Evolutionary conservation across 2,797 vertebrate genomes (phyloP), one percentile per base, ranked within the genome.

Genomic region (Coregonus suidteri): DNA sequence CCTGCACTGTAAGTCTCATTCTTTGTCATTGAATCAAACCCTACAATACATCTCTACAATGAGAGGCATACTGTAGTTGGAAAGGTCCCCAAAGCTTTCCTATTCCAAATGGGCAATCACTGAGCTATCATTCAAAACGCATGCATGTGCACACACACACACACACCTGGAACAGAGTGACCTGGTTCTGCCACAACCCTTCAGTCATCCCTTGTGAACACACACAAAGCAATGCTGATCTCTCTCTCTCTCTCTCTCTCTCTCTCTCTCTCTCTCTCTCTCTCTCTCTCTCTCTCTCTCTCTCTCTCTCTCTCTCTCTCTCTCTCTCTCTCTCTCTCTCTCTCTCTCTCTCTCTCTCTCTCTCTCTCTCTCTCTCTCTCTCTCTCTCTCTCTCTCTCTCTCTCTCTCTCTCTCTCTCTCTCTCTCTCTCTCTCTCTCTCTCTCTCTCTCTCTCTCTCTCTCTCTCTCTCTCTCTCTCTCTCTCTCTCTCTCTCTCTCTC

Each of bases 171-270:
- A 92, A 92, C 89, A 90, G 85, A 90, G 85, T 92, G 91, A 92
- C 92, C 92, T 91, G 79, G 88, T 92, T 93, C 91, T 93, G 92
- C 92, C 92, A 93, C 77, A 92, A 92, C 78, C 84, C 85, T 89
- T 93, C 91, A 90, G 90, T 93, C 91, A 93, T 90, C 81, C 83
- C 68, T 78, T 37, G 35, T 82, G 74, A 68, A 25, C 59, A 47
- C 41, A 47, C 41, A 11, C 41, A 13, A 9, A 11, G 2, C 3
- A 47, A 47, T 47, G 5, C 35, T 37, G 1, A 37, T 37, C 5
- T 37, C 35, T 37, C 5, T 37, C 25, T 25, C 25, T 18, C 25
- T 25, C 25, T 25, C 25, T 25, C 25, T 25, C 5, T 37, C 35
- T 37, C 35, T 35, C 35, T 6, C 35, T 5, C 1, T 37, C 35